Conservation (phyloP, 2,888 invertebrate species). For the Zootermopsis nevadensis region DNA sequence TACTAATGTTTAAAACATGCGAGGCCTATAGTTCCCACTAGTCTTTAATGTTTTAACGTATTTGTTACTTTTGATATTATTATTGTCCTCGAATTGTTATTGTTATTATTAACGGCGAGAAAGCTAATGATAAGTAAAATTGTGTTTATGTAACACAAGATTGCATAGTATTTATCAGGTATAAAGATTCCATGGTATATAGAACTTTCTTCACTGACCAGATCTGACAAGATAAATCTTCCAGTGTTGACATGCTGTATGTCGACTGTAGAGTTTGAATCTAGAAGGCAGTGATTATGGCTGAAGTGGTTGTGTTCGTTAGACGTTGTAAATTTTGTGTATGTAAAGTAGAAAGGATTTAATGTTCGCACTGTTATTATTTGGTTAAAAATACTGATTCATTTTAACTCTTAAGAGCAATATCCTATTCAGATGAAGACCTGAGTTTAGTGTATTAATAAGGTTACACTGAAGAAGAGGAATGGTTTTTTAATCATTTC, state of each 20-base stretch:
- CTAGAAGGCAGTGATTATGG: conserved; percentile 1
- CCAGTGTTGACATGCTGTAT: not conserved
- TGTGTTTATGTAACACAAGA: too few relatives aligned
- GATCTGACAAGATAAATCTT: not conserved
- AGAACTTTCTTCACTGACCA: too few relatives aligned
- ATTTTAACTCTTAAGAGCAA: not conserved
- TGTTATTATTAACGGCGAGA: too few relatives aligned
- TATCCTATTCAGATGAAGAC: not conserved
- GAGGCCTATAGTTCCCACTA: too few relatives aligned
- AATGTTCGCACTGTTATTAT: not conserved
- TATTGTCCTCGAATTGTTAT: too few relatives aligned
- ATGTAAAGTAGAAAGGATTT: not conserved
- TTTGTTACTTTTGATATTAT: too few relatives aligned
- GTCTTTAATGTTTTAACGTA: too few relatives aligned
- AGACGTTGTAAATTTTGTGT: not conserved
- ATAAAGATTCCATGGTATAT: too few relatives aligned
- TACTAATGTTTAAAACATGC: too few relatives aligned
- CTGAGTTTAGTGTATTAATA: not conserved
- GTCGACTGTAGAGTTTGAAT: not conserved
- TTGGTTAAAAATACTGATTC: not conserved
- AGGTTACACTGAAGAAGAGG: not conserved
- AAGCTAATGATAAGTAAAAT: too few relatives aligned
- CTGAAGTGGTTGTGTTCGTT: not conserved
- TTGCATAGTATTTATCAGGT: too few relatives aligned
- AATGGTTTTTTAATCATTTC: not conserved